A percentile compares a stretch with the other conserved stretches of the same genome.
Evolutionary conservation across 2,888 invertebrate species (phyloP).

Genomic region (Octodonta nipae): DNA sequence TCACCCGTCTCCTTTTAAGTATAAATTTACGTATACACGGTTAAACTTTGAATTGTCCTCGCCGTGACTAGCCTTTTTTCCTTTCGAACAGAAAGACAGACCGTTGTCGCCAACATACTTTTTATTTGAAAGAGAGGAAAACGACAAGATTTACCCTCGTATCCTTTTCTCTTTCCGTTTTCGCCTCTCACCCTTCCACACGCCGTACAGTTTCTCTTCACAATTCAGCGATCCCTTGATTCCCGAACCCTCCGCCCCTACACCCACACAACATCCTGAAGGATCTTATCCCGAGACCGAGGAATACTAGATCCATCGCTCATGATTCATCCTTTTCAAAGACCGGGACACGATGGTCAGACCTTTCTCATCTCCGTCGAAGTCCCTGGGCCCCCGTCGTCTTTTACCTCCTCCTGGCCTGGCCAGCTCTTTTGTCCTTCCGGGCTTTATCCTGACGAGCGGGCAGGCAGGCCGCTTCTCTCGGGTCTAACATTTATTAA

Average conservation of each 20-base stretch:
- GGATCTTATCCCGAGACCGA: slow-evolving; percentile 32
- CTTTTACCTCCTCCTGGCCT: too few relatives aligned
- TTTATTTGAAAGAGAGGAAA: slow-evolving; percentile 11
- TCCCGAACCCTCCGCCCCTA: slow-evolving; percentile 3
- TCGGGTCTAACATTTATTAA: slow-evolving; percentile 2
- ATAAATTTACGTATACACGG: too few relatives aligned
- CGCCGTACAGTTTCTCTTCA: background rate
- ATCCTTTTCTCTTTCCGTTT: background rate
- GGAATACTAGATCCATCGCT: slow-evolving; percentile 9
- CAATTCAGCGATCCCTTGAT: background rate
- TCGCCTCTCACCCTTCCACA: slow-evolving; percentile 2
- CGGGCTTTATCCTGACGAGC: too few relatives aligned
- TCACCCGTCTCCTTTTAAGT: too few relatives aligned
- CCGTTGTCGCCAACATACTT: slow-evolving; percentile 14
- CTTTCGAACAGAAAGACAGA: slow-evolving; percentile 11
- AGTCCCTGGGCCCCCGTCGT: too few relatives aligned
- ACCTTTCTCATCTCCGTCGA: slow-evolving; percentile 30
- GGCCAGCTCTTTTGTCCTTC: too few relatives aligned
- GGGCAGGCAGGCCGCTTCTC: too few relatives aligned
- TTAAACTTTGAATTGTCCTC: too few relatives aligned
- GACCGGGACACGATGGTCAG: slow-evolving; percentile 20
- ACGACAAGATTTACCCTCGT: slow-evolving; percentile 12
- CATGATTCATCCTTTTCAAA: slow-evolving; percentile 32
- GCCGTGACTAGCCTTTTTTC: slow-evolving; percentile 9
- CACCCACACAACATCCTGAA: slow-evolving; percentile 15